Evolutionary conservation across 2,888 invertebrate species (phyloP).

Genomic region (Eupithecia subumbrata): DNA sequence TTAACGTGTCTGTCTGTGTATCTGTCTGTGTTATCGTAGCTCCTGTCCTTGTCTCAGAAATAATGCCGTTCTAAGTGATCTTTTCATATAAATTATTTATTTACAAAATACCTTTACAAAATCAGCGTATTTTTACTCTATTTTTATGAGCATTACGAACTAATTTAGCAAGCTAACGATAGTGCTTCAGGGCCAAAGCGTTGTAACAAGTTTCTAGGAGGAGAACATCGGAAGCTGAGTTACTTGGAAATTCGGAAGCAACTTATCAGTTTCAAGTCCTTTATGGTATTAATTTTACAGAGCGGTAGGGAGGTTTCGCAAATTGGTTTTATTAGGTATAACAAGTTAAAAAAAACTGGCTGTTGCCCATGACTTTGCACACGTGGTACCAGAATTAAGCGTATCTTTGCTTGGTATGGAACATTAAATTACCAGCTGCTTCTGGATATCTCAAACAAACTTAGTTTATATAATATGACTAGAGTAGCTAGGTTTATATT

Average conservation of each 20-base stretch:
- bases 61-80: too few relatives aligned
- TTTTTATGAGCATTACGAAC: too few relatives aligned
- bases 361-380: neutral
- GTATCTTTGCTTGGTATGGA: neutral
- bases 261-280: neutral
- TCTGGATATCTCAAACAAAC: neutral
- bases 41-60: too few relatives aligned
- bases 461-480: neutral
- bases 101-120: too few relatives aligned
- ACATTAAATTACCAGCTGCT: too few relatives aligned
- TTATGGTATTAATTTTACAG: neutral
- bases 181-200: neutral
- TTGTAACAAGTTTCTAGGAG: neutral
- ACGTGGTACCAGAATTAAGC: neutral
- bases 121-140: too few relatives aligned
- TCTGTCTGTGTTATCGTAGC: too few relatives aligned
- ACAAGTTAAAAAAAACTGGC: neutral
- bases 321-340: neutral
- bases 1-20: too few relatives aligned
- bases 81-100: too few relatives aligned
- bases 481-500: too few relatives aligned
- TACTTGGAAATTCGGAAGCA: neutral
- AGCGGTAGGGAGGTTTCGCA: neutral
- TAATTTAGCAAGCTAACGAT: too few relatives aligned
- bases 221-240: neutral